A percentile compares a stretch with the other conserved stretches of the same genome.
Conservation (phyloP, 35 echinoderm and acorn worm species). For the Apostichopus japonicus region DNA sequence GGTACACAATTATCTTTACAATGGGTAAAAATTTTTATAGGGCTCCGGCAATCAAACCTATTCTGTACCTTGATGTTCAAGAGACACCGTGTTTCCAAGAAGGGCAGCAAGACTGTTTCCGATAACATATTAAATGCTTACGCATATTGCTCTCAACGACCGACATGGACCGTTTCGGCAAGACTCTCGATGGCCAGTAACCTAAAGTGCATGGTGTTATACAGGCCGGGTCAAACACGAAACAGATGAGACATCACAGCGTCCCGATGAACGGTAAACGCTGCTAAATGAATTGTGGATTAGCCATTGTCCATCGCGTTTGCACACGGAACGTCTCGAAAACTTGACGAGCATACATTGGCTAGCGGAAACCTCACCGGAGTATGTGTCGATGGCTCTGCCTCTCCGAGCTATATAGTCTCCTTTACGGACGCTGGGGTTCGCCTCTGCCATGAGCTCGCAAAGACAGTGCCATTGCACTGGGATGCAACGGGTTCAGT, state of each 20-base stretch:
- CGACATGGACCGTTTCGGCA: not conserved
- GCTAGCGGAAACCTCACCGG: not conserved
- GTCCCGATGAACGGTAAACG: not conserved
- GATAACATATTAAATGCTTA: not conserved
- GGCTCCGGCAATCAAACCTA: not conserved
- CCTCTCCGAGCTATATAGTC: not conserved
- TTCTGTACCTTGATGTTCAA: conserved; percentile 25
- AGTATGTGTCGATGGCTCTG: not conserved
- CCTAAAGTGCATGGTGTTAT: not conserved
- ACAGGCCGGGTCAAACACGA: not conserved
- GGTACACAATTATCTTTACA: not conserved
- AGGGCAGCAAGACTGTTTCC: not conserved
- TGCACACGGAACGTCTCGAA: not conserved
- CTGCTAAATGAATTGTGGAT: not conserved
- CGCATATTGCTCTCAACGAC: not conserved
- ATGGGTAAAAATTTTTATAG: conserved; percentile 17
- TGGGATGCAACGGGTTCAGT: conserved; percentile 26
- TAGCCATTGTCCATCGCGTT: not conserved
- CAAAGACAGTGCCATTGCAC: conserved; percentile 24
- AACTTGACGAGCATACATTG: not conserved
- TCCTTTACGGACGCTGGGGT: conserved; percentile 33
- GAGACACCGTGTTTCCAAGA: not conserved
- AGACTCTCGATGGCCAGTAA: not conserved
- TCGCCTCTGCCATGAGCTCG: not conserved
- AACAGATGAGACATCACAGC: not conserved